Conservation (phyloP, 2,888 invertebrate genomes). For the Harpalus rufipes region DNA sequence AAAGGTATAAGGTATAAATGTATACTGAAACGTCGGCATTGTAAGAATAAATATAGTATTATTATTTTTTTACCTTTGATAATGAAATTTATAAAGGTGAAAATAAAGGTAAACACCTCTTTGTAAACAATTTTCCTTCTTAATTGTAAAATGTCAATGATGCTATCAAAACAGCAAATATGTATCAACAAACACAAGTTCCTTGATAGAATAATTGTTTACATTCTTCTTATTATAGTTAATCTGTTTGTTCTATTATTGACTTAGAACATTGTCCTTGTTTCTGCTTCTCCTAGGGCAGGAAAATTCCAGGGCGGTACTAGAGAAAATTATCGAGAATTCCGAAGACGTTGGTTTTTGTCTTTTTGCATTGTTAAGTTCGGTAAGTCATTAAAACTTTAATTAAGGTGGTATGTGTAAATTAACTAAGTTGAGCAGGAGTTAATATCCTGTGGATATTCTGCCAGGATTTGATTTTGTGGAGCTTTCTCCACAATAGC, state of each 20-base stretch:
- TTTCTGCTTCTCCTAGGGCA: not conserved
- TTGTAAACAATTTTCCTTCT: too few species aligned
- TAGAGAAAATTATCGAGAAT: not conserved
- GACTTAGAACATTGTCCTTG: not conserved
- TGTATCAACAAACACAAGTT: not conserved
- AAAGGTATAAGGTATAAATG: too few species aligned
- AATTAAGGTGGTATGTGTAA: not conserved
- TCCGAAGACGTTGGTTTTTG: not conserved
- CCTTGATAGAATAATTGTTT: slow-evolving; percentile 29
- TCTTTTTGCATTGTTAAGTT: slow-evolving; percentile 6
- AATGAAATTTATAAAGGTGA: too few species aligned
- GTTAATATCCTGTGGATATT: not conserved
- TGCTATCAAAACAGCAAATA: too few species aligned
- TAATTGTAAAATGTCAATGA: too few species aligned
- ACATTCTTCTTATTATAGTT: slow-evolving; percentile 4
- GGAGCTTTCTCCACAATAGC: too few species aligned
- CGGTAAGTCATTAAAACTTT: slow-evolving; percentile 26
- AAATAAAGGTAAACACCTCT: too few species aligned
- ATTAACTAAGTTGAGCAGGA: slow-evolving; percentile 4
- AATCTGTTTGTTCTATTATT: slow-evolving; percentile 20
- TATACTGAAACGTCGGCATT: too few species aligned
- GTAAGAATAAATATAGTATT: too few species aligned
- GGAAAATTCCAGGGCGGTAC: slow-evolving; percentile 1
- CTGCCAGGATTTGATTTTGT: too few species aligned
- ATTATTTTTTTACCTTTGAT: too few species aligned